A percentile compares a stretch with the other conserved stretches of the same genome.
Conservation (phyloP, 2,888 invertebrate species). For the Tipula lateralis region DNA sequence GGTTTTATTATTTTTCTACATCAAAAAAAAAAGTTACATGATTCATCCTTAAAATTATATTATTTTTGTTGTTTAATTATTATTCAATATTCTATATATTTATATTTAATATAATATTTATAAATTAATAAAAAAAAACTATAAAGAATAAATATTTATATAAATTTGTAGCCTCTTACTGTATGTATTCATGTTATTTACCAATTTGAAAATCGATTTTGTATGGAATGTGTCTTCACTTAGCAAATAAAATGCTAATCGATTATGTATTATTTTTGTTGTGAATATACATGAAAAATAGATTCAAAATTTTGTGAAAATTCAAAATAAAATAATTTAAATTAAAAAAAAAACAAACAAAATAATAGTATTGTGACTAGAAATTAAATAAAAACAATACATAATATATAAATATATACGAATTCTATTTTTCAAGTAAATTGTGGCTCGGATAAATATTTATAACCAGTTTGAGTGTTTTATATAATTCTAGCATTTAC, state of each 20-base stretch:
- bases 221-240: constrained; percentile 11
- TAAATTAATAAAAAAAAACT: not conserved
- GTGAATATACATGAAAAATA: not conserved
- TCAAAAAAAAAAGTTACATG: constrained; percentile 25
- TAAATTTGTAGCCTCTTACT: constrained; percentile 14
- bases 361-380: not conserved
- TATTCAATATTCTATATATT: not conserved
- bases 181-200: not conserved
- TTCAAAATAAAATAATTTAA: not conserved
- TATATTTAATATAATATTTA: constrained; percentile 27
- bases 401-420: not conserved
- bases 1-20: constrained; percentile 19
- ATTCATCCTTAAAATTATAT: constrained; percentile 9
- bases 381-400: not conserved
- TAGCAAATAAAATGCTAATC: not conserved
- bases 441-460: not conserved
- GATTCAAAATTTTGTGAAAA: not conserved
- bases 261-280: not conserved
- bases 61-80: not conserved
- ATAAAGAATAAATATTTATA: not conserved
- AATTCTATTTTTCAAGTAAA: not conserved
- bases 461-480: not conserved
- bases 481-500: not conserved
- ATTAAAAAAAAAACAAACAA: not conserved
- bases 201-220: not conserved